phyloP scores from a whole-genome alignment of 2,888 invertebrate genomes.

The Onthophagus sagittarius region DNA sequence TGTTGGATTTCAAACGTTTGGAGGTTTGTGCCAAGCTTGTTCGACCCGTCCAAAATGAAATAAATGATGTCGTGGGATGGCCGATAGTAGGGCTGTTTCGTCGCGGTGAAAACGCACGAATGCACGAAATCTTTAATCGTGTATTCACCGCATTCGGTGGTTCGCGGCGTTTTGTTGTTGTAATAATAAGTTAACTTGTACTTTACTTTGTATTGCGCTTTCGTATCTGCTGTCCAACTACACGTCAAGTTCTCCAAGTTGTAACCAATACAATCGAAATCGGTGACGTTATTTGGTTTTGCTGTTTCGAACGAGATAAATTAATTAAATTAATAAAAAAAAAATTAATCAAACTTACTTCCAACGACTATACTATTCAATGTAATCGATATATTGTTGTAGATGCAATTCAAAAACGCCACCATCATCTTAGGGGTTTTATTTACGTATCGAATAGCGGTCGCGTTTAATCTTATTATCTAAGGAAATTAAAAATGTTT shows the following conservation, averaged over 20 bases:
- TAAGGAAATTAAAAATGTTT: slow-evolving; percentile 27
- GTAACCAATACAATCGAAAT: slow-evolving; percentile 69
- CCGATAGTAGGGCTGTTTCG: slow-evolving; percentile 54
- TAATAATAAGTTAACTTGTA: slow-evolving; percentile 47
- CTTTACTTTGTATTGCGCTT: slow-evolving; percentile 54
- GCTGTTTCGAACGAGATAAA: slow-evolving; percentile 47
- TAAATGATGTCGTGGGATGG: slow-evolving; percentile 52
- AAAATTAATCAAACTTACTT: slow-evolving; percentile 28
- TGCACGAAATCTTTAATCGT: slow-evolving; percentile 27
- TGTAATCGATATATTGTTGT: slow-evolving; percentile 50
- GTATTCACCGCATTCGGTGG: not conserved
- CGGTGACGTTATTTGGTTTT: slow-evolving; percentile 59
- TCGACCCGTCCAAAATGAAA: slow-evolving; percentile 59
- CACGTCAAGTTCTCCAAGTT: slow-evolving; percentile 74
- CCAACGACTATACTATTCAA: slow-evolving; percentile 55
- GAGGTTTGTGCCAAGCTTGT: slow-evolving; percentile 56
- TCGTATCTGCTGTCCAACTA: slow-evolving; percentile 60
- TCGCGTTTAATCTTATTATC: slow-evolving; percentile 58
- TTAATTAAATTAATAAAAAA: slow-evolving; percentile 19
- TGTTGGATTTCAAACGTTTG: slow-evolving; percentile 59
- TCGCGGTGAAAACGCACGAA: slow-evolving; percentile 26
- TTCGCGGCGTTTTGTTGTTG: not conserved
- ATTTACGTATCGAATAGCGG: slow-evolving; percentile 58
- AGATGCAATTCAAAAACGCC: slow-evolving; percentile 56
- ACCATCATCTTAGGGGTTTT: slow-evolving; percentile 54